Evolutionary conservation across 2,113 vertebrate genomes (phyloP).

Genomic region (Nycticorax nycticorax): DNA sequence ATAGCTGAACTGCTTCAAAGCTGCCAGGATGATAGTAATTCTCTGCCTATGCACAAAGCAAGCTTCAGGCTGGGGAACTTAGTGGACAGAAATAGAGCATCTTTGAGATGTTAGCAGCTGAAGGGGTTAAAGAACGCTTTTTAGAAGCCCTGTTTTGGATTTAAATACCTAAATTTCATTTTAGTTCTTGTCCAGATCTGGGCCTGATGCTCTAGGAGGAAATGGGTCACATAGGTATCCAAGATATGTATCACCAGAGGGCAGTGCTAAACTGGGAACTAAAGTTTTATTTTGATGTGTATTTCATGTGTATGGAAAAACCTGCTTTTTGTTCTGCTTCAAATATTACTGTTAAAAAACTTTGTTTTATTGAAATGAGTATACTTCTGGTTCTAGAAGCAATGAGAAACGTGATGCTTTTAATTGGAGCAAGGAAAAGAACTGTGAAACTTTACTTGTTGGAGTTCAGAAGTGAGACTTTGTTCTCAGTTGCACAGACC

Average conservation of each 20-base stretch:
- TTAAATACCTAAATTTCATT: background rate
- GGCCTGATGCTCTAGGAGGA: background rate
- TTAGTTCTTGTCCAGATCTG: background rate
- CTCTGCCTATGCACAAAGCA: background rate
- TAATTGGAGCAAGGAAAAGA: background rate
- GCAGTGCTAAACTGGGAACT: conserved; percentile 62
- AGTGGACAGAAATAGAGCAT: background rate
- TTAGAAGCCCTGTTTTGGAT: background rate
- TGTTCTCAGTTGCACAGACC: background rate
- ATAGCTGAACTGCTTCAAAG: background rate
- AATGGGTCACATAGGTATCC: conserved; percentile 2
- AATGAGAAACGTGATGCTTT: background rate
- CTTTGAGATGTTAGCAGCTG: background rate
- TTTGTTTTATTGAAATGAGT: background rate
- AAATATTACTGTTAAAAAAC: background rate
- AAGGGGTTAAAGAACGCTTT: background rate
- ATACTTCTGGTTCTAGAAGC: background rate
- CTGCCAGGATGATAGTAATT: background rate
- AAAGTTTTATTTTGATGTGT: conserved; percentile 44
- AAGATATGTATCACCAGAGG: conserved; percentile 48
- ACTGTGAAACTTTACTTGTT: background rate
- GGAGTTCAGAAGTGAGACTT: background rate
- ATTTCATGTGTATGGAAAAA: background rate
- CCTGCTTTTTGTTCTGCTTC: conserved; percentile 7
- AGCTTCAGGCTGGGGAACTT: background rate